phyloP scores from a whole-genome alignment of 2,888 invertebrate species.

The Cartodere bifasciata region DNA sequence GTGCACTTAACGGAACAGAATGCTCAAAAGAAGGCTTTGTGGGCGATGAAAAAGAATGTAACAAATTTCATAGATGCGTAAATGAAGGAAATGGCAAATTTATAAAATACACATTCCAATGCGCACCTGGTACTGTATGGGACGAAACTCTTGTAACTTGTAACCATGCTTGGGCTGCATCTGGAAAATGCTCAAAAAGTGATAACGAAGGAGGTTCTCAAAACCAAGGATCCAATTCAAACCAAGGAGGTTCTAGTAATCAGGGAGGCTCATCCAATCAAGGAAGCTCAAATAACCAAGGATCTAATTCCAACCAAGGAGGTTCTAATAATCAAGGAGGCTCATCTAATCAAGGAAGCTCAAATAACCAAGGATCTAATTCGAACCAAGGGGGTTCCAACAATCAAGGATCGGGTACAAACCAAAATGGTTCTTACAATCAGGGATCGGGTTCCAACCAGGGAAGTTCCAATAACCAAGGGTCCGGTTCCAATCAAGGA shows the following conservation, averaged over 20 bases:
- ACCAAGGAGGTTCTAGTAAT: conserved; percentile 3
- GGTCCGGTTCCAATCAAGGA: no score
- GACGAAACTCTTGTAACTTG: conserved; percentile 54
- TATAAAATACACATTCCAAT: conserved; percentile 52
- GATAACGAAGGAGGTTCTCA: conserved; percentile 4
- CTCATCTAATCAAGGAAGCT: not conserved
- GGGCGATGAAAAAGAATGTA: conserved; percentile 52
- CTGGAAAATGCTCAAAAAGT: conserved; percentile 23
- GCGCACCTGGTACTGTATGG: conserved; percentile 59
- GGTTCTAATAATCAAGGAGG: not conserved
- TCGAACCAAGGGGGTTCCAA: no score
- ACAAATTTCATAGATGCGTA: conserved; percentile 64
- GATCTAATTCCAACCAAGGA: not conserved
- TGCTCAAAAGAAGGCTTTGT: conserved; percentile 56
- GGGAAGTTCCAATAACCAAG: no score
- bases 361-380: no score
- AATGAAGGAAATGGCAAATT: conserved; percentile 44
- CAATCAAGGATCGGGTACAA: no score
- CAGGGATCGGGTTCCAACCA: no score
- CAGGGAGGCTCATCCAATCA: not conserved
- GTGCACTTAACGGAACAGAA: conserved; percentile 15
- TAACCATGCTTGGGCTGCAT: conserved; percentile 48
- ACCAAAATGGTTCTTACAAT: conserved; percentile 3
- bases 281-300: no score
- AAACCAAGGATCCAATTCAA: no score